Percentiles rank a stretch among this genome's conserved stretches.
phyloP scores from a whole-genome alignment of 2,113 vertebrate species.

The Seriola aureovittata region DNA sequence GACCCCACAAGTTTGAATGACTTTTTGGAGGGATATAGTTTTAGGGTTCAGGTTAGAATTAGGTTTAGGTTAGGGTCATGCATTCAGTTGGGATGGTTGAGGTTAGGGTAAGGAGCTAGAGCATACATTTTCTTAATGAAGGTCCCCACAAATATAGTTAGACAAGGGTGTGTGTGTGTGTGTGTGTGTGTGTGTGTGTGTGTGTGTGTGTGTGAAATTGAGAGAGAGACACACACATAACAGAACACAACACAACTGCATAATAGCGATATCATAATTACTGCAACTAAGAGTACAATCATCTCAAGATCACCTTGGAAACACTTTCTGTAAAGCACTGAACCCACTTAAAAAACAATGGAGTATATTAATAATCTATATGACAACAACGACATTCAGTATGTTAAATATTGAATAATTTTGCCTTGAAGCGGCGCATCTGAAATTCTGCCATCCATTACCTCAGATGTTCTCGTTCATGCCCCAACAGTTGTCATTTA shows the following conservation, averaged over 20 bases:
- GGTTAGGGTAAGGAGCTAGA: too few relatives aligned
- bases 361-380: background rate
- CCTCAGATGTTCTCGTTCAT: background rate
- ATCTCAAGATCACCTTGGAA: background rate
- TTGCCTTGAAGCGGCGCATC: background rate
- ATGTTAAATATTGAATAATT: background rate
- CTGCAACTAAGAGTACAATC: background rate
- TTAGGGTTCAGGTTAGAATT: too few relatives aligned
- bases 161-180: too few relatives aligned
- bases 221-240: background rate
- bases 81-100: too few relatives aligned
- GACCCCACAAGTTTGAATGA: too few relatives aligned
- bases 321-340: background rate
- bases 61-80: too few relatives aligned
- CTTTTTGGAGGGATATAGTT: too few relatives aligned
- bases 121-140: too few relatives aligned
- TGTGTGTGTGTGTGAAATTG: background rate
- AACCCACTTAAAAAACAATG: background rate
- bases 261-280: slow-evolving; percentile 27
- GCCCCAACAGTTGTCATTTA: background rate
- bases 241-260: too few relatives aligned
- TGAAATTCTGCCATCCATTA: background rate
- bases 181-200: background rate
- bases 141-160: too few relatives aligned
- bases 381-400: background rate